phyloP scores from a whole-genome alignment of 2,888 invertebrate species.

The Hofmannophila pseudospretella region DNA sequence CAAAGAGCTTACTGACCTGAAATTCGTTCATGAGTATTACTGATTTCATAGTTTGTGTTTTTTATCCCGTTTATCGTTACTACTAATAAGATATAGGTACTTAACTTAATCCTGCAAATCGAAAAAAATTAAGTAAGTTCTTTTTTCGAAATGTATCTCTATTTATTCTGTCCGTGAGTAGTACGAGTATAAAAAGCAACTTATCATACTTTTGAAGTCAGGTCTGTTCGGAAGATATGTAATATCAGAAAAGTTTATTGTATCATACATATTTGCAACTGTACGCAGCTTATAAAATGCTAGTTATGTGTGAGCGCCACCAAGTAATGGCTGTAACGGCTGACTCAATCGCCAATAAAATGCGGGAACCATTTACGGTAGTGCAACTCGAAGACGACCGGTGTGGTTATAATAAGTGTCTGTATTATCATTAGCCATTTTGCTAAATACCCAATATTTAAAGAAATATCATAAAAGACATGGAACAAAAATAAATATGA shows the following conservation, averaged over 20 bases:
- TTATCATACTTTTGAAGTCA: too few relatives aligned
- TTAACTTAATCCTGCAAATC: not conserved
- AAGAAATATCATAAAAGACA: too few relatives aligned
- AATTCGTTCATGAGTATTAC: slow-evolving; percentile 8
- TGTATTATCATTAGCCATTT: too few relatives aligned
- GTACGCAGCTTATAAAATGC: slow-evolving; percentile 5
- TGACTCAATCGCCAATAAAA: slow-evolving; percentile 35
- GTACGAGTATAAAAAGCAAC: too few relatives aligned
- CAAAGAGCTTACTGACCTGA: not conserved
- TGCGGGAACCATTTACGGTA: slow-evolving; percentile 29
- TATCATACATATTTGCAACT: slow-evolving; percentile 4
- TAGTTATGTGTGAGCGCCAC: slow-evolving; percentile 11
- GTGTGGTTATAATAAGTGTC: too few relatives aligned
- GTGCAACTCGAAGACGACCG: slow-evolving; percentile 16
- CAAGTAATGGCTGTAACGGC: slow-evolving; percentile 33
- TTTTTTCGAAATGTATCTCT: too few relatives aligned
- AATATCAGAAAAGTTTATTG: not conserved
- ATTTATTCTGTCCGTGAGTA: too few relatives aligned
- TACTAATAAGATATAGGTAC: not conserved
- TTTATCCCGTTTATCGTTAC: slow-evolving; percentile 3
- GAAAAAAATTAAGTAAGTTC: too few relatives aligned
- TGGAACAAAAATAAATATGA: too few relatives aligned
- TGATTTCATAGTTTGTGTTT: too few relatives aligned
- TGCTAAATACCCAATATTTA: too few relatives aligned
- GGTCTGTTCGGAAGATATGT: too few relatives aligned